Base-by-base conservation (phyloP, 1,140 invertebrate species). In the Manduca sexta region DNA sequence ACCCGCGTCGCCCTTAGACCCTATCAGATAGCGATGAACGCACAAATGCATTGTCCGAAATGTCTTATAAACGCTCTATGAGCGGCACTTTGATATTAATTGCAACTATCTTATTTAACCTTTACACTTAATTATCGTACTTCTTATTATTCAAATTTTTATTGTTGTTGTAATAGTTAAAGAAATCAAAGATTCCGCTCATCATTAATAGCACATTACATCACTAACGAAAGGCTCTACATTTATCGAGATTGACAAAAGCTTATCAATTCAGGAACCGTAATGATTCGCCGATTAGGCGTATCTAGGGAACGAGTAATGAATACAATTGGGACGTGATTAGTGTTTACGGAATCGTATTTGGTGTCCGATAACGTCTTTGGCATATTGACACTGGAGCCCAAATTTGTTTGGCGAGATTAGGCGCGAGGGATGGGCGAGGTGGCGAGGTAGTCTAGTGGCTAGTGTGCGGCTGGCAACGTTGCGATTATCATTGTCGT, bases 381-480 rank as follows among this genome's bases (percentile, higher is more conserved):
- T 49, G 52, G 64, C 69, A 73, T 84, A 78, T 80, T 77, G 64
- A 73, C 67, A 64, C 56, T 59, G 44, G 62, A 55, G 52, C 48
- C 69, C 74, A 69, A 70, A 74, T 73, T 53, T 73, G 70, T 79
- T 79, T 66, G 65, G 40, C 52, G 55, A 78, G 69, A 76, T 83
- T 75, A 75, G 64, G 64, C 56, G 56, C 56, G 45, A 61, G 59
- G 66, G 64, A 69, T 76, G 73, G 58, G 11, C 26, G 26, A 11
- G 14, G 26, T 13, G 41, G 21, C 17, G 10, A 13, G 18, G 26
- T 21, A 8, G 21, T 8, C 0, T 3, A 5, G 21, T 8, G 21
- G 21, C 21, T 26, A 3, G 21, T 3, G 21, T 26, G 21, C 8
- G 56, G 60, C n/a, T 29, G 21, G 1, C 21, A 5, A 26, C 21